Evolutionary conservation across 2,113 vertebrate species (phyloP), one percentile per base, ranked within the genome.

Genomic region (Centrocercus urophasianus): DNA sequence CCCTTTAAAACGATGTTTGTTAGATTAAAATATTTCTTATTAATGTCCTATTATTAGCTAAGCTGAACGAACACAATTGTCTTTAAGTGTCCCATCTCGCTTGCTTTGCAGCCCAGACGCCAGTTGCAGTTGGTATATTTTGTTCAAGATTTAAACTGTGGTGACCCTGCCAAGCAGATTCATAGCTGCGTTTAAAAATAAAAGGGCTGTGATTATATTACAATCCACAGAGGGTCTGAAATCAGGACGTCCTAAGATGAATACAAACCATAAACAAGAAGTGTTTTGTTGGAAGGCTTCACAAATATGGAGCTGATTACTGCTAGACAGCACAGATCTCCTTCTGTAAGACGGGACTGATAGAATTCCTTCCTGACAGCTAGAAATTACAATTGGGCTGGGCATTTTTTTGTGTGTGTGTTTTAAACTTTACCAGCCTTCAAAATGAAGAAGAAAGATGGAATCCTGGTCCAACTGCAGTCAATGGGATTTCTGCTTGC

Each of bases 281-380:
- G 77, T 82, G 89, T 83, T 95, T 93, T 96, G 94, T 97, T 95
- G 89, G 74, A 86, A 86, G 72, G 85, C 76, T 82, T 93, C 85
- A 71, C 85, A 89, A 97, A 88, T 82, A 64, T 93, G 95, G 96
- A 91, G 95, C 75, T 71, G 94, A 97, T 96, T 95, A 93, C 56
- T 71, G 87, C 85, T 91, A 80, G 95, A 74, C 87, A 95, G 95
- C 5, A 3, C 69, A 56, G 81, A 70, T 93, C 93, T 92, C 89
- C 94, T 89, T 89, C 91, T 94, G 86, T 66, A 89, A 93, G 64
- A 95, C 38, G 64, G 93, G 93, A 43, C 91, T 86, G 84, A 61
- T 82, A 82, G 14, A 94, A 86, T 95, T 95, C 89, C 94, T 93
- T 95, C 89, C 94, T 89, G 82, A 95, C 88, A 93, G 75, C 72